Conservation (phyloP, 2,888 invertebrate genomes). For the Gnatocerus cornutus region DNA sequence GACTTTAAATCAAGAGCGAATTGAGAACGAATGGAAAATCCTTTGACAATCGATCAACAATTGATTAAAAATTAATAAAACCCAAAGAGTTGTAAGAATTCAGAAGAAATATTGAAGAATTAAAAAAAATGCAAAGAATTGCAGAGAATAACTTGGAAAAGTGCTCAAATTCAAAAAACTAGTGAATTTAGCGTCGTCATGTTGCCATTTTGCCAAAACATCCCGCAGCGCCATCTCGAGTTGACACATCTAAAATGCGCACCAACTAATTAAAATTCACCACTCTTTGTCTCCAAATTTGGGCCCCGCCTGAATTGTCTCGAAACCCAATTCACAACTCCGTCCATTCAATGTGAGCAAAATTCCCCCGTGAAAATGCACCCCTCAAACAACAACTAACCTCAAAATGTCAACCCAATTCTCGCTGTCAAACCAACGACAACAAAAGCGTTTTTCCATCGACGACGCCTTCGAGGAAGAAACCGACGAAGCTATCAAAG, state of each 20-base stretch:
- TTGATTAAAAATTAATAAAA: no score
- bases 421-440: slow-evolving; percentile 61
- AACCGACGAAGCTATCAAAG: slow-evolving; percentile 86
- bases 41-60: no score
- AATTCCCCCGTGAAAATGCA: neutral
- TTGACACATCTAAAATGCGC: slow-evolving; percentile 17
- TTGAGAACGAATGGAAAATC: no score
- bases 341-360: slow-evolving; percentile 17
- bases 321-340: slow-evolving; percentile 4
- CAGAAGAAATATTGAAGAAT: no score
- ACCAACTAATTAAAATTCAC: slow-evolving; percentile 31
- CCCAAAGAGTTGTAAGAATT: no score
- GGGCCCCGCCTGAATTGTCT: neutral
- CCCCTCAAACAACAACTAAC: slow-evolving; percentile 29
- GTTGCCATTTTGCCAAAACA: no score
- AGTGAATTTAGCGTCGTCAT: no score
- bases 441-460: slow-evolving; percentile 83
- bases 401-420: slow-evolving; percentile 60
- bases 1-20: no score
- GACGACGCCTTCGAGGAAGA: slow-evolving; percentile 91
- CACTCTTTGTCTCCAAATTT: slow-evolving; percentile 8
- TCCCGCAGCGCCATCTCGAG: slow-evolving; percentile 14
- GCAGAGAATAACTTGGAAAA: no score
- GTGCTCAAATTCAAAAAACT: no score
- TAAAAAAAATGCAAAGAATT: no score